A percentile compares a stretch with the other conserved stretches of the same genome.
Conservation (phyloP, 2,888 invertebrate species). For the Drosophila mettleri region DNA sequence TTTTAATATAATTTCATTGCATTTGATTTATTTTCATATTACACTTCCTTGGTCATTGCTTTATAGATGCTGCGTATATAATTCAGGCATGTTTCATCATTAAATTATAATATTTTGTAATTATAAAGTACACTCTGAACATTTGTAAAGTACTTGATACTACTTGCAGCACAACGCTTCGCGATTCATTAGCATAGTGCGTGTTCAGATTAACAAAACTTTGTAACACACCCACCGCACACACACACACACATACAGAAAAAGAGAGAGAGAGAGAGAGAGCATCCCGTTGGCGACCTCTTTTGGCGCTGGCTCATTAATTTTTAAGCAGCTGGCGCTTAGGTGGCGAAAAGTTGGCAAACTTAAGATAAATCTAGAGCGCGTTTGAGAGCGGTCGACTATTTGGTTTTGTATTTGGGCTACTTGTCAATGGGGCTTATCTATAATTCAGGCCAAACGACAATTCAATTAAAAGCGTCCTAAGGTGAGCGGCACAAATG, state of each 20-base stretch:
- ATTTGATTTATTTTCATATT: too few species aligned
- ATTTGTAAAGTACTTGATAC: not conserved
- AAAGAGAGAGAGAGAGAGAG: too few species aligned
- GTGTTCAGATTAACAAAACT: slow-evolving; percentile 34
- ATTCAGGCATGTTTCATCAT: not conserved
- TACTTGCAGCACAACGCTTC: not conserved
- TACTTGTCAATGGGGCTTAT: slow-evolving; percentile 60
- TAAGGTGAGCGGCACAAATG: slow-evolving; percentile 38
- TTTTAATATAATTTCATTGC: too few species aligned
- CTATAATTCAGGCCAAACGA: slow-evolving; percentile 64
- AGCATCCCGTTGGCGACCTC: slow-evolving; percentile 18
- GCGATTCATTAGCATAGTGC: slow-evolving; percentile 17
- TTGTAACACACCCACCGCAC: not conserved
- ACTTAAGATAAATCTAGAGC: slow-evolving; percentile 60
- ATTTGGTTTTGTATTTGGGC: slow-evolving; percentile 13
- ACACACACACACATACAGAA: not conserved
- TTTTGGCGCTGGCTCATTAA: slow-evolving; percentile 56
- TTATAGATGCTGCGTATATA: not conserved
- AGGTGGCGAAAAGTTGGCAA: slow-evolving; percentile 48
- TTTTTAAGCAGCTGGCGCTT: slow-evolving; percentile 57
- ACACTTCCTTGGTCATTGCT: too few species aligned
- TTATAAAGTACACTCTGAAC: not conserved
- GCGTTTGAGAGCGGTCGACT: slow-evolving; percentile 34
- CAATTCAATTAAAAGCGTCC: slow-evolving; percentile 71
- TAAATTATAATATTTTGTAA: not conserved